Base-by-base conservation (phyloP, 2,797 vertebrate genomes). In the Crenuchus spilurus region DNA sequence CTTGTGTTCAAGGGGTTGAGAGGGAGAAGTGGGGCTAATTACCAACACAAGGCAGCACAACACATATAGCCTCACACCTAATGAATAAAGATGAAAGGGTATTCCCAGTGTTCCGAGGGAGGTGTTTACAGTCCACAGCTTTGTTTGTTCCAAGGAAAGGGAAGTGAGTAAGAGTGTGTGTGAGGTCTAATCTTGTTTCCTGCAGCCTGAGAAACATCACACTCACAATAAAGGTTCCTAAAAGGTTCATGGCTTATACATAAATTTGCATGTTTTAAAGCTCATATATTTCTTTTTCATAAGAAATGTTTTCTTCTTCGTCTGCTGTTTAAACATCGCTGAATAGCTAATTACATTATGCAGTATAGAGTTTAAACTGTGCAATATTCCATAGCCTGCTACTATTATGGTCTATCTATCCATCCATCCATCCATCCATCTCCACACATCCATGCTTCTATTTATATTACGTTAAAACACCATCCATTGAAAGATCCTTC, bases 1-100 rank as follows among this genome's bases (percentile, higher is more conserved):
- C 89, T 85, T 54, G 71, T 85, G 85, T 89, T 87, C 62, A 86
- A 85, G 86, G 85, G 87, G 51, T 84, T 85, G 46, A 42, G 64
- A 72, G 13, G 35, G 52, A 75, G 78, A 78, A 75, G 57, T 64
- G 55, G 55, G 65, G 61, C 60, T 78, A 79, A 81, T 79, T 80
- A 77, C 70, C 57, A 62, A 71, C 68, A 74, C 20, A 42, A 55
- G 8, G 24, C 66, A 55, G 11, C 66, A 55, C 44, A 75, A 62
- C 58, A 72, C 30, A 41, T 81, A 62, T 70, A 71, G 70, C 41
- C 37, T 28, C 61, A 66, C 39, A 48, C 72, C 66, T 71, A 54
- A 72, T 77, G 76, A 77, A 72, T 77, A 72, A 77, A 77, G 31
- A 77, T 74, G 62, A 68, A 67, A 74, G 18, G 13, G 18, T 44